phyloP scores from a whole-genome alignment of 1,140 invertebrate species.

The Drosophila setifemur region DNA sequence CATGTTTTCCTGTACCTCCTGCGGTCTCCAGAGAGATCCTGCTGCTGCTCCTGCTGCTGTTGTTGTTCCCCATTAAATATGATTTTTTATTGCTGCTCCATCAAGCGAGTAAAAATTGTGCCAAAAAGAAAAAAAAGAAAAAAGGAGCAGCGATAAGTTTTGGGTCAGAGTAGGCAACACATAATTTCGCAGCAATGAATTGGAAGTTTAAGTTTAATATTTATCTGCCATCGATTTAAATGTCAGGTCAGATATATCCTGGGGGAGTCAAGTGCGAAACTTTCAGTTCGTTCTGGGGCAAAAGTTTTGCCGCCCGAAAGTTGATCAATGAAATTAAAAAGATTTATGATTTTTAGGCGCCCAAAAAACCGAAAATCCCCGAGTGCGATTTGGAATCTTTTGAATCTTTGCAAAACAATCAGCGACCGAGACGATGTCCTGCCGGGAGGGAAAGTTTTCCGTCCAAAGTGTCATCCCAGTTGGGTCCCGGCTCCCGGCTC shows the following conservation, averaged over 20 bases:
- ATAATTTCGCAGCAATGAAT: slow-evolving; percentile 70
- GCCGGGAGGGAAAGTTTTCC: slow-evolving; percentile 51
- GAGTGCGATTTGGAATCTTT: slow-evolving; percentile 30
- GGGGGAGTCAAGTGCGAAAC: slow-evolving; percentile 73
- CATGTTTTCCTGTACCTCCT: slow-evolving; percentile 8
- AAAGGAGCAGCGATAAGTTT: slow-evolving; percentile 3
- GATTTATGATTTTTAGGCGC: slow-evolving; percentile 74
- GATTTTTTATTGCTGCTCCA: slow-evolving; percentile 44
- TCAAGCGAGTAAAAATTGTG: slow-evolving; percentile 37
- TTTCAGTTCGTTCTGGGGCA: slow-evolving; percentile 46
- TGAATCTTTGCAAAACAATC: slow-evolving; percentile 50
- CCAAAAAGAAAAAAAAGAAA: too few species aligned
- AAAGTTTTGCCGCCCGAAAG: slow-evolving; percentile 47
- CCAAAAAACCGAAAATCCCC: slow-evolving; percentile 46
- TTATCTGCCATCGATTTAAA: slow-evolving; percentile 79
- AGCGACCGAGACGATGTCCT: slow-evolving; percentile 33
- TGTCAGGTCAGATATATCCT: slow-evolving; percentile 63
- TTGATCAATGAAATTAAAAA: slow-evolving; percentile 81
- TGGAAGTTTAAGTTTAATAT: slow-evolving; percentile 59
- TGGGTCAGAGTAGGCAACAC: slow-evolving; percentile 27
- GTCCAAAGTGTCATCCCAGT: slow-evolving; percentile 43
- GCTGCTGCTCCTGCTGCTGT: slow-evolving; percentile 27
- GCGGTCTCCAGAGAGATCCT: slow-evolving; percentile 1
- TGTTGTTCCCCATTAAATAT: slow-evolving; percentile 42
- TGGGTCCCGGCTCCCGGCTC: too few species aligned